Conservation (phyloP, 2,797 vertebrate species). For the Otolemur crassicaudatus region DNA sequence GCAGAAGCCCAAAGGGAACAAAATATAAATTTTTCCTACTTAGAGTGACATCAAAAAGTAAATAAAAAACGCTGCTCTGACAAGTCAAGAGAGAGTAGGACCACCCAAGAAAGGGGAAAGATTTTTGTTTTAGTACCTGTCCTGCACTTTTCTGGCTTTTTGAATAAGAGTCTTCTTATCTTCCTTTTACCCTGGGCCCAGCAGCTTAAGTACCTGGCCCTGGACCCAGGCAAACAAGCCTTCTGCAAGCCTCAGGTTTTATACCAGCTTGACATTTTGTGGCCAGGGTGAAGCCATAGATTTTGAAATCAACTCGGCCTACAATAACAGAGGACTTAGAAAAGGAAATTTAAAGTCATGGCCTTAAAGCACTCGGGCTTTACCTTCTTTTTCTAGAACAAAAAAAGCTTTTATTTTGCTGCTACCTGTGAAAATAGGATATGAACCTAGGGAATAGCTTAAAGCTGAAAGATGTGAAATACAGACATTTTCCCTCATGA, state of each 20-base stretch:
- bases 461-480: conserved; percentile 28
- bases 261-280: neutral
- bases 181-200: neutral
- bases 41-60: neutral
- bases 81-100: neutral
- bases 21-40: neutral
- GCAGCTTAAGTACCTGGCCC: neutral
- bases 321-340: neutral
- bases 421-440: neutral
- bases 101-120: neutral
- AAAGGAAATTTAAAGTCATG: neutral
- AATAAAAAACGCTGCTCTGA: neutral
- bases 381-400: conserved; percentile 2
- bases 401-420: neutral
- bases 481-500: neutral
- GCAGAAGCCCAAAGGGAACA: neutral
- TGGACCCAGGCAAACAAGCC: neutral
- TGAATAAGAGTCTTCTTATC: neutral
- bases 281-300: neutral
- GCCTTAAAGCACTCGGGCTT: neutral
- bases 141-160: neutral
- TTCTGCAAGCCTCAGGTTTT: neutral
- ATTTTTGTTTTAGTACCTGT: neutral
- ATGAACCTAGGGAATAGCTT: neutral
- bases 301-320: neutral